Evolutionary conservation across 2,113 vertebrate species (phyloP), one percentile per base, ranked within the genome.

Genomic region (Opisthocomus hoazin): DNA sequence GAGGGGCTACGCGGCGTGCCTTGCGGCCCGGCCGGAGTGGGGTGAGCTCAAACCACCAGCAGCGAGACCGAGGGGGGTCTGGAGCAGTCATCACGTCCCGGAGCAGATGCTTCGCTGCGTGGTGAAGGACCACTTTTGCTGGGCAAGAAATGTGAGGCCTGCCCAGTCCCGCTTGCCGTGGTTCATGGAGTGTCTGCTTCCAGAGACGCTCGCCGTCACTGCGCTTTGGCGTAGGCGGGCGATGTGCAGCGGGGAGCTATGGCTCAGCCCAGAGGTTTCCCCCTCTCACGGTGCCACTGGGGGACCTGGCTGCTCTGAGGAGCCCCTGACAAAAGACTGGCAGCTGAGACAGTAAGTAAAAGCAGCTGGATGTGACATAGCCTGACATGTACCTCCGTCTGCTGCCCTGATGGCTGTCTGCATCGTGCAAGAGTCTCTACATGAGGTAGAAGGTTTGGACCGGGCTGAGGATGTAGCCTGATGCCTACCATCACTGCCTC

Each of bases 141-240:
- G 7, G 13, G 37, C 10, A 63, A 34, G 41, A 4, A 8, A 2
- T 2, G 2, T 23, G 22, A 27, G 29, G n/a, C 7, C 29, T 34
- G 8, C 26, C 10, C 23, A 20, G 10, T 19, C 21, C 12, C 23
- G 9, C 22, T 34, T 80, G 48, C 29, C 15, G 1, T 7, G 11
- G 24, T 48, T 75, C 34, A 23, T 7, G 30, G 56, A 30, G 12
- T 54, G 5, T 61, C 27, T 65, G 1, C 45, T 32, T 73, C 12
- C 29, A 37, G 45, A 64, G 22, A 8, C 12, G 3, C 16, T 11
- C 22, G 10, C 10, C 18, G 39, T 13, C 5, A 12, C 46, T 57
- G 70, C 14, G 34, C 1, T 64, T 41, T 14, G 30, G 32, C 27
- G 1, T 37, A 11, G 0, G 2, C 13, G 58, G 36, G 23, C n/a